phyloP scores from a whole-genome alignment of 1,140 invertebrate genomes.

The Leptopilina clavipes region DNA sequence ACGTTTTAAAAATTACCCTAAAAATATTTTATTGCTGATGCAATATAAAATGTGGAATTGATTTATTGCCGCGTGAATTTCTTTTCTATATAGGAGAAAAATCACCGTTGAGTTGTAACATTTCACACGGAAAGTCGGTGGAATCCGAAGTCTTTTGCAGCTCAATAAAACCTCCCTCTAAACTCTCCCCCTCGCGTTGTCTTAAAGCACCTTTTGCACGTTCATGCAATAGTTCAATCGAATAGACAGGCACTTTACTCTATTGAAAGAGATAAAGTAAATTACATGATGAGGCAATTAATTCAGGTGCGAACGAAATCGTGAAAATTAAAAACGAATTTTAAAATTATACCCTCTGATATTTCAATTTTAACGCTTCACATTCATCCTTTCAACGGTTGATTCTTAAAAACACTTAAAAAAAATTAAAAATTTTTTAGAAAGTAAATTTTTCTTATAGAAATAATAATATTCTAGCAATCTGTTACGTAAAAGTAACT shows the following conservation, averaged over 20 bases:
- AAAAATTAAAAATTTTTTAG: no score
- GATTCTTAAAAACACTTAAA: no score
- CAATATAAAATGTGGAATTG: not conserved
- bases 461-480: no score
- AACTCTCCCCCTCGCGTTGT: not conserved
- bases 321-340: not conserved
- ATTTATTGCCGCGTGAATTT: not conserved
- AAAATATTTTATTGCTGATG: no score
- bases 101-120: not conserved
- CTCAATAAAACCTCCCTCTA: conserved; percentile 14
- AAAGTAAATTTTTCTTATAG: no score
- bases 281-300: conserved; percentile 2
- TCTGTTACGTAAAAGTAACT: no score
- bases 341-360: not conserved
- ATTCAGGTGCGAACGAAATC: not conserved
- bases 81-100: conserved; percentile 6
- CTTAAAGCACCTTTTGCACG: conserved; percentile 17
- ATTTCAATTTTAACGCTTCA: not conserved
- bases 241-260: conserved; percentile 5
- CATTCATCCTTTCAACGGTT: not conserved
- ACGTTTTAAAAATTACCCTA: no score
- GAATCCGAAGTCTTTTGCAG: not conserved
- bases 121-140: not conserved
- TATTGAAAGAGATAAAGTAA: not conserved
- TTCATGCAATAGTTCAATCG: conserved; percentile 14